phyloP scores from a whole-genome alignment of 2,113 vertebrate species.

The Scomber japonicus region DNA sequence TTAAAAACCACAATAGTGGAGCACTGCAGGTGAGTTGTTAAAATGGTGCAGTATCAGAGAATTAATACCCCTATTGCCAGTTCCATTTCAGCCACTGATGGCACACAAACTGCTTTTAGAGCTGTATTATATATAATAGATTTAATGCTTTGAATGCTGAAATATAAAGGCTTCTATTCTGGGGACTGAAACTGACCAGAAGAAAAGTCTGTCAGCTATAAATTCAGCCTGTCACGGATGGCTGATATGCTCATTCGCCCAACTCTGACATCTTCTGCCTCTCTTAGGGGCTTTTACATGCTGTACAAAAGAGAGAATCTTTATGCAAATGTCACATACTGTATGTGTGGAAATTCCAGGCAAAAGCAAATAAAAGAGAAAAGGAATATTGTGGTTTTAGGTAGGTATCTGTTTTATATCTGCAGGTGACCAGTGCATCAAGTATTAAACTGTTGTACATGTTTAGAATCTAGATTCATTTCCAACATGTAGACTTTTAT shows the following conservation, averaged over 20 bases:
- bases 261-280: neutral
- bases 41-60: neutral
- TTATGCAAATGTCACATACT: no score
- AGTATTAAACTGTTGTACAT: neutral
- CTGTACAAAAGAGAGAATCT: no score
- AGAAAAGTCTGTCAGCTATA: slow-evolving; percentile 1
- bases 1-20: neutral
- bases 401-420: neutral
- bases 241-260: neutral
- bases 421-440: no score
- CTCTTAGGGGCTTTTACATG: neutral
- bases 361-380: neutral
- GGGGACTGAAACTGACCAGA: neutral
- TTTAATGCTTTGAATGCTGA: slow-evolving; percentile 10
- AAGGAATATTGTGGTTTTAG: neutral
- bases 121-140: neutral
- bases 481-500: no score
- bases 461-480: no score
- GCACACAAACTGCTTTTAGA: neutral
- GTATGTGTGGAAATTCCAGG: neutral
- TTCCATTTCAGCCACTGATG: neutral
- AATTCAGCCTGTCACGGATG: slow-evolving; percentile 1
- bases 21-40: slow-evolving; percentile 8
- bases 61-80: neutral
- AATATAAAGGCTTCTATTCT: neutral